Base-by-base conservation (phyloP, 2,888 invertebrate species). In the Dicranocentrus wangi region DNA sequence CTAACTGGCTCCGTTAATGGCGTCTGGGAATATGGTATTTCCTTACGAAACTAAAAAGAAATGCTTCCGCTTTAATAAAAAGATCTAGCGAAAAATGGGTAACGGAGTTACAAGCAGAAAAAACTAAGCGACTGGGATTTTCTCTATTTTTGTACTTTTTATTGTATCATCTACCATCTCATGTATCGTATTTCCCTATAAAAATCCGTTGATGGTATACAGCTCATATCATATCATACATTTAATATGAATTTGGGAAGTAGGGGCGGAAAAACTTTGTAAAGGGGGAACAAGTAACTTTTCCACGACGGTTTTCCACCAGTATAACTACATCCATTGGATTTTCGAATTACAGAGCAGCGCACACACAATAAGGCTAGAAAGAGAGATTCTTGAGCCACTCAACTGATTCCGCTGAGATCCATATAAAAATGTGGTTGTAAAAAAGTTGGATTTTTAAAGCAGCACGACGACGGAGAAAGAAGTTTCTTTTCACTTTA, bases 361-460 rank as follows among this genome's bases (percentile, higher is more conserved):
- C 53, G 5, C 39, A 39, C 39, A 39, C 39, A 39, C 39, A 39
- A 51, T 21, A 21, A 10, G 21, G 17, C 28, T 60, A 17, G 60
- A 60, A 10, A 51, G 17, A 15, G 7, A 51, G 47, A n/a, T n/a
- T n/a, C n/a, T 39, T 5, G 53, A 53, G 53, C 53, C 21, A 53
- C 53, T 53, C 53, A 53, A 27, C 19, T n/a, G 3, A 63, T 63
- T 63, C 63, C 63, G 15, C 21, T 27, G 63, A 63, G 63, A 27
- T 42, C 21, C 63, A 63, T 63, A 63, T 63, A 63, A 63, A 61
- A 63, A 42, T 63, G 42, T 32, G 39, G 63, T 60, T 60, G 60
- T 60, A 60, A 25, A 42, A 23, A 63, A 42, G 63, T 63, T 21
- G 39, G 63, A 63, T 63, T 63, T 63, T 19, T 19, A 28, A 61